Percentiles rank a stretch among this genome's conserved stretches.
phyloP scores from a whole-genome alignment of 2,888 invertebrate genomes.

The Coleophora flavipennella region DNA sequence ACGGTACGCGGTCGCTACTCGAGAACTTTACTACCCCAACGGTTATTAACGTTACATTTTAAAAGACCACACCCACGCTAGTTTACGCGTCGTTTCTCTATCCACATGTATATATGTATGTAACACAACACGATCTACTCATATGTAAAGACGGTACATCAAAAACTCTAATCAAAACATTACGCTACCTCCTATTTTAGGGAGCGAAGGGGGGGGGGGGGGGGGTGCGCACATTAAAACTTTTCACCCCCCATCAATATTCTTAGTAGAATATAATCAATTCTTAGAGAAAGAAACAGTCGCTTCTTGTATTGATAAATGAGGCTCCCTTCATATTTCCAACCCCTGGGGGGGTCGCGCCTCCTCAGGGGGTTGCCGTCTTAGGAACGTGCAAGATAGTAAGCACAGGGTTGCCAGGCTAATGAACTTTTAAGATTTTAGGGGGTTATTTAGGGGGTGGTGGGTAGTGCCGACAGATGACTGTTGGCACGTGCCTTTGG shows the following conservation, averaged over 20 bases:
- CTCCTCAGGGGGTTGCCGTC: slow-evolving; percentile 41
- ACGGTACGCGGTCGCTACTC: too few relatives aligned
- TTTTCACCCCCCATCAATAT: slow-evolving; percentile 61
- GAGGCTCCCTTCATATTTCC: slow-evolving; percentile 72
- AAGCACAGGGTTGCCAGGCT: slow-evolving; percentile 62
- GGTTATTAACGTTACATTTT: too few relatives aligned
- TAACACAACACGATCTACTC: slow-evolving; percentile 9
- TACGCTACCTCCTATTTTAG: slow-evolving; percentile 18
- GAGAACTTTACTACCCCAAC: too few relatives aligned
- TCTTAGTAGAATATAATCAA: slow-evolving; percentile 71
- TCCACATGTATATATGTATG: slow-evolving; percentile 5
- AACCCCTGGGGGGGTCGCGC: slow-evolving; percentile 34
- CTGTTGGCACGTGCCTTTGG: background rate
- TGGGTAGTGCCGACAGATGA: slow-evolving; percentile 11
- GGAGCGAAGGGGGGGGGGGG: slow-evolving; percentile 16
- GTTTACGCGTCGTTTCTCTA: background rate
- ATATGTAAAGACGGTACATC: slow-evolving; percentile 33
- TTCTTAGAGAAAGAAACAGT: slow-evolving; percentile 71
- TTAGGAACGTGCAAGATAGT: slow-evolving; percentile 72
- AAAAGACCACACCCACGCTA: too few relatives aligned
- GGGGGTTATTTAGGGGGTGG: slow-evolving; percentile 35
- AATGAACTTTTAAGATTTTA: slow-evolving; percentile 64
- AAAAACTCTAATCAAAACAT: slow-evolving; percentile 62
- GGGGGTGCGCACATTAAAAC: slow-evolving; percentile 32
- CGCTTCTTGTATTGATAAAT: slow-evolving; percentile 69